Conservation (phyloP, 2,797 vertebrate genomes). For the Karalla daura region DNA sequence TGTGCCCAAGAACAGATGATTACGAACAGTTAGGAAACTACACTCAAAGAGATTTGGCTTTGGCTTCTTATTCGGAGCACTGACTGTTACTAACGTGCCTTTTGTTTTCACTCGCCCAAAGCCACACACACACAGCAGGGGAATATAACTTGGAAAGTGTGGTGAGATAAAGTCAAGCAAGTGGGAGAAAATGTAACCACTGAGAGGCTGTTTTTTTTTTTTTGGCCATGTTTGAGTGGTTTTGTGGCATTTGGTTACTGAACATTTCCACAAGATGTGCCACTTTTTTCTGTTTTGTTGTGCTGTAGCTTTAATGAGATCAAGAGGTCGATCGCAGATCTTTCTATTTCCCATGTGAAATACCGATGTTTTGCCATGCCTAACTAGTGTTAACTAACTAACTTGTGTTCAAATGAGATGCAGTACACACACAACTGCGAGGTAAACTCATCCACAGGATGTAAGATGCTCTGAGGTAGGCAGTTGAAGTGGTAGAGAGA, state of each 20-base stretch:
- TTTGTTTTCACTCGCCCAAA: constrained; percentile 21
- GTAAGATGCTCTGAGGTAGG: too few relatives aligned
- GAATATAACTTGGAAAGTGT: neutral
- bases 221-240: neutral
- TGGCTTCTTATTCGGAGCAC: constrained; percentile 6
- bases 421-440: too few relatives aligned
- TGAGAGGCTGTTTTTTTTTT: neutral
- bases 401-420: too few relatives aligned
- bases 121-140: constrained; percentile 4
- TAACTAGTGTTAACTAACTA: too few relatives aligned
- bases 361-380: too few relatives aligned
- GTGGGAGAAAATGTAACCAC: neutral
- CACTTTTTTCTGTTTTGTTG: neutral
- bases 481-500: too few relatives aligned
- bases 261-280: neutral
- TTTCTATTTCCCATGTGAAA: too few relatives aligned
- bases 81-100: neutral
- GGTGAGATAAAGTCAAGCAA: neutral
- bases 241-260: neutral
- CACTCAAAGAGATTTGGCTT: constrained; percentile 1
- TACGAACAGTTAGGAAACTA: constrained; percentile 23
- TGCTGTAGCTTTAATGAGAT: too few relatives aligned
- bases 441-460: too few relatives aligned
- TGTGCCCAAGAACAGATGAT: constrained; percentile 19
- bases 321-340: too few relatives aligned